Evolutionary conservation across 2,888 invertebrate genomes (phyloP), one percentile per base, ranked within the genome.

Genomic region (Rhopalosiphum nymphaeae): DNA sequence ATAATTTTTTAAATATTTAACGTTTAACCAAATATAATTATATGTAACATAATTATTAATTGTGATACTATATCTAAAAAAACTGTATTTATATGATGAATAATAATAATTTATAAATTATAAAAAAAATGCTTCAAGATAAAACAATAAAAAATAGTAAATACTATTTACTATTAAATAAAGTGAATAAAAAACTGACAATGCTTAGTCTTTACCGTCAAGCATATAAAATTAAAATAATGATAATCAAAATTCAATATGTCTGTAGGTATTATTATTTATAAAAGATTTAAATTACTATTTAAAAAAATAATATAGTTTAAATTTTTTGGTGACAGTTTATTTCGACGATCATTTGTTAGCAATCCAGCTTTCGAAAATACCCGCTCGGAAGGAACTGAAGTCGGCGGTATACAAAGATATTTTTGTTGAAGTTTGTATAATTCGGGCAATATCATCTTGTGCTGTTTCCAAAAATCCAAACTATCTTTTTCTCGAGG

Each of bases 311-410:
- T 94, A 42, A 95, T 95, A 10, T 93, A 53, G 53, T 95, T 91
- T 85, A 95, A 95, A 91, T 95, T 95, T 94, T 95, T 95, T 86
- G 95, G 92, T 4, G 94, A 89, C 26, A 95, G 86, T 36, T 95
- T 42, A 92, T 95, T 95, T 94, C 95, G 91, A 86, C 95, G 94
- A 21, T 91, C 16, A 91, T 95, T 95, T 21, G 95, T 95, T 21
- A 95, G 53, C 84, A 95, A 95, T 21, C 95, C 95, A 26, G 95
- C 88, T 95, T 95, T 95, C 0, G 95, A 95, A 94, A 95, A 95
- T 46, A 95, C 95, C 91, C 95, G 94, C 87, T 95, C 95, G 36
- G 95, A 95, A 13, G 95, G 95, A 56, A 95, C 95, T 46, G 95
- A 95, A 36, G 95, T 95, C 10, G 93, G 95, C 21, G 95, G 95